Evolutionary conservation across 1,140 invertebrate genomes (phyloP).

Genomic region (Cryptotermes secundus): DNA sequence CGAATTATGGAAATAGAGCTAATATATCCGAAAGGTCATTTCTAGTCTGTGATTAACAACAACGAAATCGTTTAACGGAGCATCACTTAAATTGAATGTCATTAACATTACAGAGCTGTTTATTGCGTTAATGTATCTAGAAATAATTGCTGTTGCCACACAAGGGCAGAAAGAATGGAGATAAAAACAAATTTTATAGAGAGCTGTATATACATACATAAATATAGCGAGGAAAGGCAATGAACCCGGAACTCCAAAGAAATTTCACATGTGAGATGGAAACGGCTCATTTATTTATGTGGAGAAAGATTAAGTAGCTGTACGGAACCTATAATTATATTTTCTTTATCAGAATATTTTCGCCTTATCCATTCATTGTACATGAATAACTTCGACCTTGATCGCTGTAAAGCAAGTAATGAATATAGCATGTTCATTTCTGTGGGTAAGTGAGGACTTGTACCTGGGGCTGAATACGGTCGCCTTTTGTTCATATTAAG

Average conservation of each 20-base stretch:
- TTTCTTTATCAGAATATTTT: too few species aligned
- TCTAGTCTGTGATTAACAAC: not conserved
- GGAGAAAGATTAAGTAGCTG: too few species aligned
- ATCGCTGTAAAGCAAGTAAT: too few species aligned
- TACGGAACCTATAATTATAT: too few species aligned
- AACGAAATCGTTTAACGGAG: not conserved
- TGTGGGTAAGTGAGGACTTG: too few species aligned
- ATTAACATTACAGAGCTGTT: not conserved
- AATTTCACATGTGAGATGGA: not conserved
- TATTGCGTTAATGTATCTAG: not conserved
- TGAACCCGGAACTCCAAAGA: not conserved
- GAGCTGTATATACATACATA: not conserved
- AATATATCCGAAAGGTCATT: not conserved
- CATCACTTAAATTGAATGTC: not conserved
- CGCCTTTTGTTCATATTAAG: too few species aligned
- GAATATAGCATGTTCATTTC: too few species aligned
- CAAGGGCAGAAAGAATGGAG: not conserved
- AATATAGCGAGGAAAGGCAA: not conserved
- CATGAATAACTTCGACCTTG: too few species aligned
- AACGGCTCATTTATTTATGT: not conserved
- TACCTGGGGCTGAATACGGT: too few species aligned
- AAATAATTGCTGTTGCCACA: not conserved
- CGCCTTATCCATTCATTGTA: too few species aligned
- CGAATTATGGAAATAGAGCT: not conserved
- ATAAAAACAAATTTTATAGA: not conserved